These are phyloP conservation scores for Thalassarche chlororhynchos DNA, from an alignment of 2,113 vertebrate genomes.

Conservation along the genomic window DNA sequence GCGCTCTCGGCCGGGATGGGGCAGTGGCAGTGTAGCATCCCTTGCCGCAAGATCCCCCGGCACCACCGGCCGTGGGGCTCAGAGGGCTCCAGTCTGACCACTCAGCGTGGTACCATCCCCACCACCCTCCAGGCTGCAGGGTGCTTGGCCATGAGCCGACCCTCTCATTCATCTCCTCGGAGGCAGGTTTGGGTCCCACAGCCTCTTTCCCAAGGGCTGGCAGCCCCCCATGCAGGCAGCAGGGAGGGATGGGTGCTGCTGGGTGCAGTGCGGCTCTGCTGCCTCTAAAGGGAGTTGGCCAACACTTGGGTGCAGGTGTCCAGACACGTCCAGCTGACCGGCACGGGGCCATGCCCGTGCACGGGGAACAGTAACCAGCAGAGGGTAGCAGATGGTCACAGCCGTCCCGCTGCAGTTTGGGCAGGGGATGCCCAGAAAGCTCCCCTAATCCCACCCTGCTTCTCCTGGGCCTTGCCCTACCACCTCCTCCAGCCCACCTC, in stretches of 20 bases:
- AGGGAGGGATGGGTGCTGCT: not conserved
- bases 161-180: not conserved
- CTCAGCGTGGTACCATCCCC: not conserved
- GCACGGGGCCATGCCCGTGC: accelerated
- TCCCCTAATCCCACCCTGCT: not conserved
- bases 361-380: not conserved
- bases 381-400: not conserved
- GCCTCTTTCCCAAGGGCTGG: not conserved
- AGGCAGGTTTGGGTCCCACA: not conserved
- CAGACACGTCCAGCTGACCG: accelerated
- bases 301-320: not conserved
- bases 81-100: accelerated
- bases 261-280: not conserved
- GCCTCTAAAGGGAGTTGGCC: not conserved
- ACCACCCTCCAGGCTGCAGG: not conserved
- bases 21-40: not conserved
- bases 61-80: accelerated
- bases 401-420: not conserved
- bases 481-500: not conserved
- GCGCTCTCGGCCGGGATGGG: accelerated
- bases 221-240: not conserved
- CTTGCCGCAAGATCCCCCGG: not conserved
- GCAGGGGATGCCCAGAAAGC: not conserved
- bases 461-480: not conserved
- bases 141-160: accelerated